A percentile compares a stretch with the other conserved stretches of the same genome.
phyloP scores from a whole-genome alignment of 2,797 vertebrate species.

The Epinephelus malabaricus region DNA sequence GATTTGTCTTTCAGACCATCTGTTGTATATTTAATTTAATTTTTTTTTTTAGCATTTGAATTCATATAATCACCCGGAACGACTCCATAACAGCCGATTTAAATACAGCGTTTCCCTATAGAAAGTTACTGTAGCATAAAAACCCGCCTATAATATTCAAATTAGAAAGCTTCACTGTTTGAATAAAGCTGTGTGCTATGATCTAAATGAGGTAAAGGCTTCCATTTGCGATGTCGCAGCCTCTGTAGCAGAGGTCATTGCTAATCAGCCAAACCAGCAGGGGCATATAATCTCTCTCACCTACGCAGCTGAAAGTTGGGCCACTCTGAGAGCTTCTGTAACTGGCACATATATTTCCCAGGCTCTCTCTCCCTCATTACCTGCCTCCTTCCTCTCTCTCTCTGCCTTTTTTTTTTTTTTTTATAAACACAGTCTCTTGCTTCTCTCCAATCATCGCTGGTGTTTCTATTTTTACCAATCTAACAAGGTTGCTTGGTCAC shows the following conservation, averaged over 20 bases:
- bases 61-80: conserved; percentile 11
- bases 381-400: conserved; percentile 33
- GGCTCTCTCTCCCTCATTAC: conserved; percentile 57
- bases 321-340: conserved; percentile 32
- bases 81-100: not conserved
- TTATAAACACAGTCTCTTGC: conserved; percentile 46
- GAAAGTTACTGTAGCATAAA: conserved; percentile 1
- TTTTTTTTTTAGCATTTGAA: not conserved
- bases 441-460: conserved; percentile 59
- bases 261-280: conserved; percentile 70
- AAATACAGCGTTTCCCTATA: not conserved
- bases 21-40: not conserved
- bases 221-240: conserved; percentile 41
- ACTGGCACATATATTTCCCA: conserved; percentile 46
- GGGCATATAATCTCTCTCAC: conserved; percentile 69
- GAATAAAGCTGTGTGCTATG: conserved; percentile 20
- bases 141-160: conserved; percentile 4
- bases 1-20: conserved; percentile 27
- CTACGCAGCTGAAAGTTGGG: conserved; percentile 58
- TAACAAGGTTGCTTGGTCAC: conserved; percentile 77
- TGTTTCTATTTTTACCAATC: conserved; percentile 80
- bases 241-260: conserved; percentile 56
- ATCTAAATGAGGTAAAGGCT: conserved; percentile 39
- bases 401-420: conserved; percentile 7
- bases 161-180: conserved; percentile 2